These are phyloP conservation scores for Sinonovacula constricta DNA, from an alignment of 1,140 invertebrate genomes.

Conservation along the genomic window DNA sequence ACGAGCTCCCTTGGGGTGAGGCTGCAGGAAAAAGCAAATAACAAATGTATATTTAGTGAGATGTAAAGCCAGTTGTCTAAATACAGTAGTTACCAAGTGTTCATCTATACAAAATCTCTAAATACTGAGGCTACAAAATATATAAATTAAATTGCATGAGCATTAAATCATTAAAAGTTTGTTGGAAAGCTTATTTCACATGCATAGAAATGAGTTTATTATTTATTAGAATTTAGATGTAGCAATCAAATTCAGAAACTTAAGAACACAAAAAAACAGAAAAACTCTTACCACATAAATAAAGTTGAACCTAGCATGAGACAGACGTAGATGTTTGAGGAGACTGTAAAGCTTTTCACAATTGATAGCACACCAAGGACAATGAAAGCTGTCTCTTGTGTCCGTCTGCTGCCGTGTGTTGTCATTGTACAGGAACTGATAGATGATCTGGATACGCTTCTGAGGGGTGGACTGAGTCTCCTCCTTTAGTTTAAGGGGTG, in stretches of 20 bases:
- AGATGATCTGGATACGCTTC: slow-evolving; percentile 84
- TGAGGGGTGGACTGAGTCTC: slow-evolving; percentile 60
- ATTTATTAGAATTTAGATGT: too few species aligned
- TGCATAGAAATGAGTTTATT: too few species aligned
- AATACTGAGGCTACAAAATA: too few species aligned
- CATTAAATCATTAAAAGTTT: too few species aligned
- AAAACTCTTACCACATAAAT: slow-evolving; percentile 88
- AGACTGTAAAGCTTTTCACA: slow-evolving; percentile 92
- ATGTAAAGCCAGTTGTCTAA: too few species aligned
- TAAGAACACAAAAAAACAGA: slow-evolving; percentile 58
- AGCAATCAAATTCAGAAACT: too few species aligned
- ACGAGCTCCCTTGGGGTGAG: slow-evolving; percentile 88
- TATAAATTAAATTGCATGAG: too few species aligned
- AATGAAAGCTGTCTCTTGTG: slow-evolving; percentile 93
- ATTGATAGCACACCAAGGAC: slow-evolving; percentile 96
- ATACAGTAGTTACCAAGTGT: too few species aligned
- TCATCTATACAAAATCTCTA: too few species aligned
- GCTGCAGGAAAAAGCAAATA: too few species aligned
- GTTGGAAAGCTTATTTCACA: too few species aligned
- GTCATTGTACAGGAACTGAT: slow-evolving; percentile 97
- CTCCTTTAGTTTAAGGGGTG: slow-evolving; percentile 48
- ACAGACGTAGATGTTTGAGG: slow-evolving; percentile 94
- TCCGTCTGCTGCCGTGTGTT: slow-evolving; percentile 96
- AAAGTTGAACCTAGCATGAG: slow-evolving; percentile 95
- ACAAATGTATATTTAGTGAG: too few species aligned